Evolutionary conservation across 2,113 vertebrate species (phyloP).

Genomic region (Plecotus auritus): DNA sequence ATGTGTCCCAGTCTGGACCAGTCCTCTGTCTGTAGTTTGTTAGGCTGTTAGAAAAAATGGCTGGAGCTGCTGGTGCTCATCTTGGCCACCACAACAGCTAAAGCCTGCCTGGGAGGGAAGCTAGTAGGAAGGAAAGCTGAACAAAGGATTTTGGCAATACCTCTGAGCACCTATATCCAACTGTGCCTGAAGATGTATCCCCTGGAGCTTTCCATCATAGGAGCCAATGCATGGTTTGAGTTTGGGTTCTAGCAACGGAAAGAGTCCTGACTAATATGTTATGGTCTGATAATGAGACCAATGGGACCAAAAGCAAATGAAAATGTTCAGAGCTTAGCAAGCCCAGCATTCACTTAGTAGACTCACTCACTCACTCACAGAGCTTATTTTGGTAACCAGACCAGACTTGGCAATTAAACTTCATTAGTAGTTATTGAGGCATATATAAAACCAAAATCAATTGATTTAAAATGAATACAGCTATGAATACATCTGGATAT

Average conservation of each 20-base stretch:
- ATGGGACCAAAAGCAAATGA: not conserved
- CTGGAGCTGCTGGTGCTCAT: not conserved
- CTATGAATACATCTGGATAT: not conserved
- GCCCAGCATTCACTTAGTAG: not conserved
- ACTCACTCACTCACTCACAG: not conserved
- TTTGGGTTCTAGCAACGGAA: not conserved
- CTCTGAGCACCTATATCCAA: not conserved
- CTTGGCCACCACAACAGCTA: not conserved
- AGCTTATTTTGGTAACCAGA: not conserved
- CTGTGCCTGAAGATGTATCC: not conserved
- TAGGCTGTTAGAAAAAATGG: not conserved
- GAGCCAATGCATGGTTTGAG: not conserved
- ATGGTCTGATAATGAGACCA: not conserved
- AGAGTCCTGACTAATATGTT: not conserved
- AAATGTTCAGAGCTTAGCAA: not conserved
- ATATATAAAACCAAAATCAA: not conserved
- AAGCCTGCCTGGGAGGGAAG: not conserved
- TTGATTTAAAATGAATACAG: not conserved
- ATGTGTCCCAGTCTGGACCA: not conserved
- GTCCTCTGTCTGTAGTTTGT: not conserved
- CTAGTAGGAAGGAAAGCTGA: not conserved
- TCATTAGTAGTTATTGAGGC: not conserved
- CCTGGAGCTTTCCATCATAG: not conserved
- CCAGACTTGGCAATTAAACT: not conserved
- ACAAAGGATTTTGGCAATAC: not conserved